A percentile compares a stretch with the other conserved stretches of the same genome.
phyloP scores from a whole-genome alignment of 2,113 vertebrate species.

The Chascanopsetta lugubris region DNA sequence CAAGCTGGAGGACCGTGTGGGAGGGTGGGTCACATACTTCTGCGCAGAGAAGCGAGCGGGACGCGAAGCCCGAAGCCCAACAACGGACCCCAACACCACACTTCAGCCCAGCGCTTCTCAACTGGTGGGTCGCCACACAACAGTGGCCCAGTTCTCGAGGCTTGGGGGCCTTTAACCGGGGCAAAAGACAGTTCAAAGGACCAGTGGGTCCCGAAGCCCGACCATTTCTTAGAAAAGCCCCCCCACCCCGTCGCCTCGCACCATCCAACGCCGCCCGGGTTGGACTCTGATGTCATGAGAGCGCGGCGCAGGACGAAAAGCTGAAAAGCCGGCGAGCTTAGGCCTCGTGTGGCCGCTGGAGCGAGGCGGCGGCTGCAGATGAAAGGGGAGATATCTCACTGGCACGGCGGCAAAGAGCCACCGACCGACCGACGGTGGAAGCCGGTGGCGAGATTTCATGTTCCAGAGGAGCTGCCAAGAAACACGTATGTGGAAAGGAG shows the following conservation, averaged over 20 bases:
- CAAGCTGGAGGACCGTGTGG: constrained; percentile 40
- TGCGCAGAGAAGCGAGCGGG: constrained; percentile 16
- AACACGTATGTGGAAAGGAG: constrained; percentile 43
- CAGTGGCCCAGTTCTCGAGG: too few species aligned
- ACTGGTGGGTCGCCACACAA: too few species aligned
- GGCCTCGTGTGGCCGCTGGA: constrained; percentile 42
- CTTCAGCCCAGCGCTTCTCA: too few species aligned
- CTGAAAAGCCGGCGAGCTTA: constrained; percentile 33
- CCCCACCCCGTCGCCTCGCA: constrained; percentile 5
- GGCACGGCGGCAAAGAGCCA: constrained; percentile 63
- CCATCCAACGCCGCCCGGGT: constrained; percentile 8
- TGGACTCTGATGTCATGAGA: constrained; percentile 69
- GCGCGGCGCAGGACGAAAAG: constrained; percentile 55
- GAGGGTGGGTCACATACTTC: constrained; percentile 52
- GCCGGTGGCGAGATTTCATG: constrained; percentile 67
- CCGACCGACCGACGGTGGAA: constrained; percentile 26
- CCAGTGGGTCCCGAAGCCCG: too few species aligned
- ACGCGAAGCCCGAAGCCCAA: constrained; percentile 16
- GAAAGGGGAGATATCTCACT: constrained; percentile 64
- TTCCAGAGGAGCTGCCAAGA: constrained; percentile 71
- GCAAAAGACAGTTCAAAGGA: too few species aligned
- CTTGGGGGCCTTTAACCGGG: too few species aligned
- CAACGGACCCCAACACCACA: constrained; percentile 37
- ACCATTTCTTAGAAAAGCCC: constrained; percentile 41
- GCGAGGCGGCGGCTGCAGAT: constrained; percentile 32